Evolutionary conservation across 1,140 invertebrate genomes (phyloP), one percentile per base, ranked within the genome.

Genomic region (Sipha flava): DNA sequence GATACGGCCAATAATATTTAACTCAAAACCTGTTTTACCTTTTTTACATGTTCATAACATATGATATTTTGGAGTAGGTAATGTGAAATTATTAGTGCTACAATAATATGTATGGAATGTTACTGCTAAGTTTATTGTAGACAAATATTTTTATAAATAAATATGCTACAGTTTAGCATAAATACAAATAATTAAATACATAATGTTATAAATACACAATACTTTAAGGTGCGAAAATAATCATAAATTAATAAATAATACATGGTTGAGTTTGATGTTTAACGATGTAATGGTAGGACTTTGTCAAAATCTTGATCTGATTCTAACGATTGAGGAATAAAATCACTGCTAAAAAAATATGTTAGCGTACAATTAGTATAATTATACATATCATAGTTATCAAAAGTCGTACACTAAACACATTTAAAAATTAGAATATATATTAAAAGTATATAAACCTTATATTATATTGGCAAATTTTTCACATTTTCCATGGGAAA

Each of bases 171-270:
- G 18, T 72, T 29, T 49, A 43, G 43, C 40, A 16, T 12, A 21
- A n/a, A 9, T 34, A 73, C 37, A 52, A 52, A 34, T 52, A 52
- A 54, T 54, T 54, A 12, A 37, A 34, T 54, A 23, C 23, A 31
- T 10, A 72, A 47, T 12, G 1, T 43, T 37, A 73, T 54, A 73
- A 73, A 73, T 73, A 45, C 43, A 68, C 5, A 68, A 68, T n/a
- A 26, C 5, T 45, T 68, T 10, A 23, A 34, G 9, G 52, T 57
- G 43, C 7, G 43, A 77, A 52, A 77, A 59, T 40, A 59, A 59
- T 40, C 23, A 54, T 59, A 77, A 57, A 77, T 40, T 9, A 59
- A 77, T 77, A 59, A 75, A 77, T 70, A 43, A 59, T 3, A 52
- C 54, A 57, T 43, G 6, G 2, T 26, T 43, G 21, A 77, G 73